Evolutionary conservation across 2,888 invertebrate genomes (phyloP).

Genomic region (Cyclophora albipunctata): DNA sequence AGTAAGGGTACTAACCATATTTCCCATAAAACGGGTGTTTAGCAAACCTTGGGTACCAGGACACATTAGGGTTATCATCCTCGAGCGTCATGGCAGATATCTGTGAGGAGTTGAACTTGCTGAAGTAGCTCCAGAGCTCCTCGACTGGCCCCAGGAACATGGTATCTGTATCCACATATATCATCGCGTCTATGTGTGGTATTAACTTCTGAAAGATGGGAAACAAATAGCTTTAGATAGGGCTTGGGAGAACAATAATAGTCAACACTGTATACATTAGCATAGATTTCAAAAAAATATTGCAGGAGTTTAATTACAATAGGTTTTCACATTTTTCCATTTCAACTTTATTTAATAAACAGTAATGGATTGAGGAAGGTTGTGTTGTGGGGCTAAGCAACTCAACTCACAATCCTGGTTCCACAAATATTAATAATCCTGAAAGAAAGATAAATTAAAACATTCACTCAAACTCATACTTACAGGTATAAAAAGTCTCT

Average conservation of each 20-base stretch:
- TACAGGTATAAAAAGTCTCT: conserved; percentile 94
- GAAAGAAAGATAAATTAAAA: no score
- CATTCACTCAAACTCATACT: conserved; percentile 34
- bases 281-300: no score
- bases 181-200: conserved; percentile 85
- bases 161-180: conserved; percentile 96
- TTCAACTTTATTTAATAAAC: background rate
- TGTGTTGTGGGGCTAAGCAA: no score
- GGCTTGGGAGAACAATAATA: background rate
- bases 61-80: conserved; percentile 92
- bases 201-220: conserved; percentile 78
- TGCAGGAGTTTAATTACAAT: no score
- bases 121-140: conserved; percentile 88
- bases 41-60: conserved; percentile 97
- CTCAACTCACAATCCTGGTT: background rate
- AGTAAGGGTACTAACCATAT: conserved; percentile 72
- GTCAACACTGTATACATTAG: no score
- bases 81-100: conserved; percentile 92
- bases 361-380: background rate
- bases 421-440: background rate
- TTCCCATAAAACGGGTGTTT: conserved; percentile 95
- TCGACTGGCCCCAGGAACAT: conserved; percentile 89
- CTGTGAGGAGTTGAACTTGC: conserved; percentile 87
- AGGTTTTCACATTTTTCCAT: no score
- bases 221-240: no score